Conservation (phyloP, 2,113 vertebrate genomes). For the Serinus canaria region DNA sequence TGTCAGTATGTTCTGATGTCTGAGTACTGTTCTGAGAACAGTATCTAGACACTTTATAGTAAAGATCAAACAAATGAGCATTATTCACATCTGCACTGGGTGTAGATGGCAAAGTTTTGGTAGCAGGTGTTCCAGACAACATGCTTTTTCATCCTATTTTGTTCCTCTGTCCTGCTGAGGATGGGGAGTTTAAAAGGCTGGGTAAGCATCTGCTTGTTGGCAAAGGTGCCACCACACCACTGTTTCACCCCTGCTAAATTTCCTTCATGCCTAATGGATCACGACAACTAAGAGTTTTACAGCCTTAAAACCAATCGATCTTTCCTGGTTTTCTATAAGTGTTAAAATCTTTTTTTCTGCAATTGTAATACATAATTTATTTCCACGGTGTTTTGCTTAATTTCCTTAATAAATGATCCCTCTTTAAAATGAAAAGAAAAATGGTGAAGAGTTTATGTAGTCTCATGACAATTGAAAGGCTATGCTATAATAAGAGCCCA, state of each 20-base stretch:
- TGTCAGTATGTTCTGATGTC: neutral
- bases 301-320: neutral
- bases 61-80: neutral
- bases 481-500: neutral
- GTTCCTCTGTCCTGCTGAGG: neutral
- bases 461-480: neutral
- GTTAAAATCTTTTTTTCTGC: neutral
- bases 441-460: neutral
- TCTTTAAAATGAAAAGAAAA: neutral
- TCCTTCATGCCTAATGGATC: neutral
- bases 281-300: neutral
- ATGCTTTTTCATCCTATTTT: neutral
- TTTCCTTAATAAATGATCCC: constrained; percentile 5
- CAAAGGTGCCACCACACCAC: neutral
- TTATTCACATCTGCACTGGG: neutral
- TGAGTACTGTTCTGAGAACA: neutral
- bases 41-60: neutral
- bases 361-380: neutral
- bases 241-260: neutral
- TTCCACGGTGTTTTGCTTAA: neutral
- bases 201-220: neutral
- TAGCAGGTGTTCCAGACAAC: neutral
- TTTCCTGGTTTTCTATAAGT: neutral
- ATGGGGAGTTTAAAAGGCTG: neutral
- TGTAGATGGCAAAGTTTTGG: neutral